Conservation (phyloP, 2,797 vertebrate species). For the Melanotaenia trifasciata region DNA sequence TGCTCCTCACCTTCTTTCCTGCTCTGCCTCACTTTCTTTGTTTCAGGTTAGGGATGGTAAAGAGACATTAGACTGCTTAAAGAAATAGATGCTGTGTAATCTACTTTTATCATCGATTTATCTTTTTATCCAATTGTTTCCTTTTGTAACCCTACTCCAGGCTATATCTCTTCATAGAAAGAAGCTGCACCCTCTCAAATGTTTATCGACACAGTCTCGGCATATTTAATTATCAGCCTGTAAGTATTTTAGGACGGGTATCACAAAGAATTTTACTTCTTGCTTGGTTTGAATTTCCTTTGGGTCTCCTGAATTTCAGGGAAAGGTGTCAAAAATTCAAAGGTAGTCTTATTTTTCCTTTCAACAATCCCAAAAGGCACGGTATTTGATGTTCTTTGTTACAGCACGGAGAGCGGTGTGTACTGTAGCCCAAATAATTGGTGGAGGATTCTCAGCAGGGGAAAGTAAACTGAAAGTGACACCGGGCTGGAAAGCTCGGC, state of each 20-base stretch:
- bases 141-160: constrained; percentile 67
- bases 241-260: constrained; percentile 35
- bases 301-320: constrained; percentile 27
- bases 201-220: constrained; percentile 64
- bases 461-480: constrained; percentile 81
- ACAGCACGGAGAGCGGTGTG: constrained; percentile 48
- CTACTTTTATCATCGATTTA: constrained; percentile 73
- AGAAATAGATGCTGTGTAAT: constrained; percentile 72
- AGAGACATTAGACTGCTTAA: constrained; percentile 65
- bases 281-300: constrained; percentile 42
- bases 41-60: constrained; percentile 51
- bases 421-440: constrained; percentile 76
- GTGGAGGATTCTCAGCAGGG: constrained; percentile 76
- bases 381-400: constrained; percentile 72
- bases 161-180: constrained; percentile 68
- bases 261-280: constrained; percentile 15
- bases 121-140: constrained; percentile 68
- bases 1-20: constrained; percentile 29
- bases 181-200: constrained; percentile 42
- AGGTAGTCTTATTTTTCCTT: constrained; percentile 22
- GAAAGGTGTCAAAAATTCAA: constrained; percentile 60
- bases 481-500: constrained; percentile 70
- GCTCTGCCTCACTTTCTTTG: constrained; percentile 27
- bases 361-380: constrained; percentile 61
- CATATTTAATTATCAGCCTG: constrained; percentile 62